Evolutionary conservation across 1,140 invertebrate species (phyloP), one percentile per base, ranked within the genome.

Genomic region (Idris sp.): DNA sequence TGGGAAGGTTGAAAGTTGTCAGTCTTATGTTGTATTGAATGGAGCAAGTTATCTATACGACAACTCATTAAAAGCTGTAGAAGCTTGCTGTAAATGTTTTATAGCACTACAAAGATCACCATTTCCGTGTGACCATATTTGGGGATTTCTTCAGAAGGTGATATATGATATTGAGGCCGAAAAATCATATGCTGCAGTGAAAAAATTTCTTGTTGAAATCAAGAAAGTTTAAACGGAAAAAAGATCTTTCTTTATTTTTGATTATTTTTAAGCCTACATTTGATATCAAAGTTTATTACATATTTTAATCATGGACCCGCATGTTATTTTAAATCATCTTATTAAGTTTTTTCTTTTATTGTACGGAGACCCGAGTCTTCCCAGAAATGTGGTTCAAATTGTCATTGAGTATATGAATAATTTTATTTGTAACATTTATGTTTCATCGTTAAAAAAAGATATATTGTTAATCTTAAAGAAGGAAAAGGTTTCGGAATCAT

Each of bases 331-430:
- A 13, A 11, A 13, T 35, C 11, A 13, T 2, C 3, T 35, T 4
- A 35, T 35, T n/a, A 3, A n/a, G 3, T 35, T 35, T 35, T 13
- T 35, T 35, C 10, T 35, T n/a, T 3, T 35, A 13, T 35, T 35
- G 10, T 35, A 35, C 7, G 31, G 10, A 4, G 31, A 35, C 7
- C 31, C 31, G 3, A 11, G 2, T 15, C 13, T 36, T 1, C 33
- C 33, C 4, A 14, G 33, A 7, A 36, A 36, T 6, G 15, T 36
- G 7, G 33, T 36, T 5, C 13, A 15, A 36, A 36, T 7, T 13
- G 13, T 36, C 6, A 15, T 36, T 36, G 13, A 36, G 1, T 15
- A 11, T 13, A 36, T 36, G 5, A 15, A 15, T 2, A 15, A 13
- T 3, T 36, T 36, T 5, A 36, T 36, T 36, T 2, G 33, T 1